Evolutionary conservation across 2,797 vertebrate species (phyloP), one percentile per base, ranked within the genome.

Genomic region (Myotis myotis): DNA sequence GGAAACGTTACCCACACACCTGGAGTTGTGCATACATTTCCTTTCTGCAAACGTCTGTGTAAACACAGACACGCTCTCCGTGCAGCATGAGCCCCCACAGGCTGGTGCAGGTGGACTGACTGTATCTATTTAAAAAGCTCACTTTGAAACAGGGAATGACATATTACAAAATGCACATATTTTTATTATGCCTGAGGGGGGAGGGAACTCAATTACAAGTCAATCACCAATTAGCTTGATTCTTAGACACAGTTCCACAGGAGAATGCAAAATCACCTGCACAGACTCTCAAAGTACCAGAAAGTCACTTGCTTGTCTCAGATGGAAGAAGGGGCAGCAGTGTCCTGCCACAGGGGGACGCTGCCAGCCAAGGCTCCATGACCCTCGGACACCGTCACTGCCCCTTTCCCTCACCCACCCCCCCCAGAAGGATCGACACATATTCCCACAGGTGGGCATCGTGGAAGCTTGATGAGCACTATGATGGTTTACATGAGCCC

Each of bases 301-400:
- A 1, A 16, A 51, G 51, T 44, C 8, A 1, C 36, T 5, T 13
- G 70, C 51, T 41, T 16, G 0, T n/a, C 28, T 16, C 19, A 0
- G 28, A 6, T 2, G 17, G 76, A 79, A 33, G 51, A 6, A 41
- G 38, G 53, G 23, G 20, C 68, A 60, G 68, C 25, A 3, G 4
- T 38, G 38, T 55, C 51, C 68, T n/a, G 68, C 68, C 49, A n/a
- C 19, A 1, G 36, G n/a, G 17, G n/a, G 66, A 68, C 8, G 6
- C 53, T 47, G 70, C 68, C 13, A 8, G 51, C 28, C 85, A 19
- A 55, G 36, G 53, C 17, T 7, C 53, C 5, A 6, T 1, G 25
- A 2, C 78, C 55, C 16, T 19, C 16, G 28, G 55, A 20, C 25
- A 38, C 75, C 0, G 0, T 28, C 78, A 12, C 78, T 19, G 15